Evolutionary conservation across 2,797 vertebrate species (phyloP).

Genomic region (Ibycter americanus): DNA sequence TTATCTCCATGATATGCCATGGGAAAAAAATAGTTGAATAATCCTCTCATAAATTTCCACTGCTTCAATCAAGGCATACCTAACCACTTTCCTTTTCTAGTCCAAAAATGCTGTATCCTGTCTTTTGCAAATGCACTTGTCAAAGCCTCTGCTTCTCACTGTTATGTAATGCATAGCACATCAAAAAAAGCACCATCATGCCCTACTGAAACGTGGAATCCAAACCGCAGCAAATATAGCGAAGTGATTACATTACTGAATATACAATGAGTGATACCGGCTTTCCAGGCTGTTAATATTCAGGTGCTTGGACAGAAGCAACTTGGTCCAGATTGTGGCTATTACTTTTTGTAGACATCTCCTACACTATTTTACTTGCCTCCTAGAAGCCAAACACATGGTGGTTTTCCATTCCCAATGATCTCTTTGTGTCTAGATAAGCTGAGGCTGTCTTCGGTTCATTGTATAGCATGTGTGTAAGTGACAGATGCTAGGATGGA

Average conservation of each 20-base stretch:
- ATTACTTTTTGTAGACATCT: background rate
- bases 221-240: background rate
- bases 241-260: background rate
- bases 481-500: background rate
- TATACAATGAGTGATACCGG: too few species aligned
- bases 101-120: background rate
- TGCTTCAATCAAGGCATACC: background rate
- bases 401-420: background rate
- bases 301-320: background rate
- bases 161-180: background rate
- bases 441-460: background rate
- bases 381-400: background rate
- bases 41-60: background rate
- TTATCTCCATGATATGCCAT: background rate
- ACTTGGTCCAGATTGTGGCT: background rate
- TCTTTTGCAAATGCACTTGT: background rate
- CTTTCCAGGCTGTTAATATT: background rate
- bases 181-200: background rate
- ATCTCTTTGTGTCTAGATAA: background rate
- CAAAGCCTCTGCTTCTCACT: background rate
- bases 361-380: background rate
- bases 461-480: rapidly evolving
- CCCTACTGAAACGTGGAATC: background rate
- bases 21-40: background rate
- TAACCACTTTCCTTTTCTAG: background rate